Evolutionary conservation across 2,113 vertebrate species (phyloP).

Genomic region (Excalfactoria chinensis): DNA sequence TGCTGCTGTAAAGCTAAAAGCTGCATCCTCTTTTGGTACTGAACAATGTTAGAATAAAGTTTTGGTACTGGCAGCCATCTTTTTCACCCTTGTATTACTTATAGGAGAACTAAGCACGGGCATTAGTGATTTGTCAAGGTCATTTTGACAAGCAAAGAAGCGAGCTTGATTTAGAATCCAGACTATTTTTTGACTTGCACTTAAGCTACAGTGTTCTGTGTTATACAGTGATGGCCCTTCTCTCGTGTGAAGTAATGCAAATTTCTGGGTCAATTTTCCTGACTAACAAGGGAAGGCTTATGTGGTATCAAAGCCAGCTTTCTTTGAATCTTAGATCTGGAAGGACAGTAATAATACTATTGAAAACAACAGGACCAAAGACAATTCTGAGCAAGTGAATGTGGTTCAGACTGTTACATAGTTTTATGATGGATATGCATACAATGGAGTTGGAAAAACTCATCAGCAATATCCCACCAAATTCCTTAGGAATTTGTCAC

Average conservation of each 20-base stretch:
- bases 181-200: not conserved
- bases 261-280: not conserved
- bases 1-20: not conserved
- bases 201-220: not conserved
- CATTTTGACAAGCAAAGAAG: not conserved
- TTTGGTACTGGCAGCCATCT: not conserved
- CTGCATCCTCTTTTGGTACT: not conserved
- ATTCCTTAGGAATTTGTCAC: not conserved
- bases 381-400: not conserved
- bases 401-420: not conserved
- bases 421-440: not conserved
- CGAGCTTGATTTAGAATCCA: not conserved
- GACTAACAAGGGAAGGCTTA: accelerated
- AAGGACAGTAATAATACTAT: not conserved
- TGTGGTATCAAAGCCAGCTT: not conserved
- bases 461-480: not conserved
- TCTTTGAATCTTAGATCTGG: not conserved
- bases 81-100: not conserved
- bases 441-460: not conserved
- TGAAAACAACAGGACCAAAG: not conserved
- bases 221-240: not conserved
- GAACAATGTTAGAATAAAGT: not conserved
- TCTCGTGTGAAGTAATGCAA: not conserved
- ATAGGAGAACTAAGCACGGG: not conserved
- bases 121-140: not conserved